These are phyloP conservation scores for Myodes glareolus DNA, from an alignment of 2,113 vertebrate genomes.

Conservation along the genomic window DNA sequence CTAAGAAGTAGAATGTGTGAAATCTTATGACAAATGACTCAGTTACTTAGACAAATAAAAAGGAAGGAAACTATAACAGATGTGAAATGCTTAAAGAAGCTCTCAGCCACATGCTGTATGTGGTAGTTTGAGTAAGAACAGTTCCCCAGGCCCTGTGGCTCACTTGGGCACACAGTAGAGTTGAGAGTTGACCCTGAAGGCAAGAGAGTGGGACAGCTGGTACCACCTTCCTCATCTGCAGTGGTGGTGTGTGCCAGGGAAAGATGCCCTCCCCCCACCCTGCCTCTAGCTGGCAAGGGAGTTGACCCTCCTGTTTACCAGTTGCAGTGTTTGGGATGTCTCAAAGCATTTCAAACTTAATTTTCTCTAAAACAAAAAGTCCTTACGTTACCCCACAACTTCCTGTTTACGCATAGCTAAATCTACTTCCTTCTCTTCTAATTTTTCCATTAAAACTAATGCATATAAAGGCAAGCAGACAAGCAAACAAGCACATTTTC, in stretches of 20 bases:
- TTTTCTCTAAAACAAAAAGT: neutral
- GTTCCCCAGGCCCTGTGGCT: constrained; percentile 86
- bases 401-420: neutral
- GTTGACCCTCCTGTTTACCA: no score
- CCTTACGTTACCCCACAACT: neutral
- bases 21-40: constrained; percentile 37
- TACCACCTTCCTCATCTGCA: no score
- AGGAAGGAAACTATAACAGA: neutral
- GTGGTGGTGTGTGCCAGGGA: no score
- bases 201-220: no score
- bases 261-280: no score
- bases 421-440: neutral
- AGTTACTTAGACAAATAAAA: constrained; percentile 26
- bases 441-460: neutral
- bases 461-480: neutral
- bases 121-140: neutral
- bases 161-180: no score
- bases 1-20: neutral
- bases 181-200: no score
- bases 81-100: neutral
- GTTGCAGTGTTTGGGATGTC: neutral
- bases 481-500: neutral
- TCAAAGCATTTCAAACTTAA: constrained; percentile 3
- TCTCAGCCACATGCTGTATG: neutral
- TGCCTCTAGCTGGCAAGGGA: no score